Evolutionary conservation across 2,797 vertebrate species (phyloP).

Genomic region (Taenioides sp.): DNA sequence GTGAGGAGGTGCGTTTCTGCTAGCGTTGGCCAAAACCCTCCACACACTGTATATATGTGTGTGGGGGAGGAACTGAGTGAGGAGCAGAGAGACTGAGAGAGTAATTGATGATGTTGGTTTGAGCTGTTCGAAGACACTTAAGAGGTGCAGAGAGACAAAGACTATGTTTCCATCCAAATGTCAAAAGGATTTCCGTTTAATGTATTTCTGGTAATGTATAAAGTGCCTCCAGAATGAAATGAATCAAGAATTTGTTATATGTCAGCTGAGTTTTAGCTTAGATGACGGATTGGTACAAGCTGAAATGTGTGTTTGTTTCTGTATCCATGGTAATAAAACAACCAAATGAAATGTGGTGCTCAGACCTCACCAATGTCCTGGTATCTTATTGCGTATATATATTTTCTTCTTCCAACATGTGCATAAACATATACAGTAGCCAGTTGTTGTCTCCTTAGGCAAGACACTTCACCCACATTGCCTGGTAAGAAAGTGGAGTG

Average conservation of each 20-base stretch:
- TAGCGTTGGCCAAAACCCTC: conserved; percentile 61
- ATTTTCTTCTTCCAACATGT: neutral
- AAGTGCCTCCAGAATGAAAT: neutral
- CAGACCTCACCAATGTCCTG: no score
- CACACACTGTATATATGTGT: conserved; percentile 10
- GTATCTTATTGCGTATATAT: neutral
- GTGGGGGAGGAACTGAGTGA: conserved; percentile 30
- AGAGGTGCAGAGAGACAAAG: conserved; percentile 2
- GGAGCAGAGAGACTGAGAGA: conserved; percentile 33
- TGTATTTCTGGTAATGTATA: conserved; percentile 1
- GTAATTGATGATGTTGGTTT: conserved; percentile 59
- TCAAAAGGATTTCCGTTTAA: conserved; percentile 19
- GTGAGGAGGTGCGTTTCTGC: conserved; percentile 63
- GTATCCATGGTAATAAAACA: neutral
- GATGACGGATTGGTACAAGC: neutral
- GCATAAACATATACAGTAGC: no score
- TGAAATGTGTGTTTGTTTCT: neutral
- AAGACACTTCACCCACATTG: no score
- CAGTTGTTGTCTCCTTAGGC: no score
- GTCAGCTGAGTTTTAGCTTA: neutral
- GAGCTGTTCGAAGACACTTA: conserved; percentile 32
- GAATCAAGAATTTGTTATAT: neutral
- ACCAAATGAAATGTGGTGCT: neutral
- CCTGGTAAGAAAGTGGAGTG: no score
- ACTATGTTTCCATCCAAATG: conserved; percentile 16